These are phyloP conservation scores for Tigriopus japonicus DNA, from an alignment of 1,140 invertebrate genomes.

Conservation along the genomic window DNA sequence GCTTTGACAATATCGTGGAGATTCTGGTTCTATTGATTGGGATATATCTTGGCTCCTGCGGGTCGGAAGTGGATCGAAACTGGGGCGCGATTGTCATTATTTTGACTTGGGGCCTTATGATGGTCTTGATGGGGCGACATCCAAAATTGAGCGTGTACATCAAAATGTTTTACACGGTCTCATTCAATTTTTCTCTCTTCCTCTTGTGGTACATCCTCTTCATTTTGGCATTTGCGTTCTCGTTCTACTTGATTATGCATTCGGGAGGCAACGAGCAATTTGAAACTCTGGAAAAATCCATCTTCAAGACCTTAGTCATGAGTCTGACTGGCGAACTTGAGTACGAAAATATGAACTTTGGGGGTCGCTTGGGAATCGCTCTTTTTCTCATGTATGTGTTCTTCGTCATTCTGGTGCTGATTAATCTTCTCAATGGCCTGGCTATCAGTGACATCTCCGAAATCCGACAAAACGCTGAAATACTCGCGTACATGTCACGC, in stretches of 20 bases:
- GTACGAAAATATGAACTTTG: conserved; percentile 18
- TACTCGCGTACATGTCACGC: conserved; percentile 44
- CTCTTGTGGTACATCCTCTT: conserved; percentile 20
- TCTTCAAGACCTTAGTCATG: conserved; percentile 17
- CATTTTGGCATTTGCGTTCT: conserved; percentile 21
- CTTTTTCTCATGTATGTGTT: conserved; percentile 22
- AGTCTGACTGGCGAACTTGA: conserved; percentile 21
- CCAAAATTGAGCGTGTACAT: conserved; percentile 38
- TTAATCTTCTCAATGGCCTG: conserved; percentile 23
- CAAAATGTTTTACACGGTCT: conserved; percentile 21
- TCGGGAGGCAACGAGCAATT: conserved; percentile 15
- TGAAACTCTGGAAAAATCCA: not conserved
- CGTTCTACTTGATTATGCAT: conserved; percentile 22
- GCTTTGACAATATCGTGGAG: conserved; percentile 3
- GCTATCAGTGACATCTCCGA: conserved; percentile 21
- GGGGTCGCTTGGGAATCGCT: conserved; percentile 6
- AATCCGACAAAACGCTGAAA: conserved; percentile 16
- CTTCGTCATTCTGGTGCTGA: conserved; percentile 21
- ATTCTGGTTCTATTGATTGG: not conserved
- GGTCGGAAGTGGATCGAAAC: not conserved
- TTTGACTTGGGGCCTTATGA: conserved; percentile 49
- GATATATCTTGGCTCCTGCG: too few relatives aligned
- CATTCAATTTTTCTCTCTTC: conserved; percentile 20
- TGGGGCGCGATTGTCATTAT: conserved; percentile 30
- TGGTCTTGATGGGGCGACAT: conserved; percentile 52